These are phyloP conservation scores for Rissa tridactyla DNA, from an alignment of 2,113 vertebrate genomes.

Conservation along the genomic window DNA sequence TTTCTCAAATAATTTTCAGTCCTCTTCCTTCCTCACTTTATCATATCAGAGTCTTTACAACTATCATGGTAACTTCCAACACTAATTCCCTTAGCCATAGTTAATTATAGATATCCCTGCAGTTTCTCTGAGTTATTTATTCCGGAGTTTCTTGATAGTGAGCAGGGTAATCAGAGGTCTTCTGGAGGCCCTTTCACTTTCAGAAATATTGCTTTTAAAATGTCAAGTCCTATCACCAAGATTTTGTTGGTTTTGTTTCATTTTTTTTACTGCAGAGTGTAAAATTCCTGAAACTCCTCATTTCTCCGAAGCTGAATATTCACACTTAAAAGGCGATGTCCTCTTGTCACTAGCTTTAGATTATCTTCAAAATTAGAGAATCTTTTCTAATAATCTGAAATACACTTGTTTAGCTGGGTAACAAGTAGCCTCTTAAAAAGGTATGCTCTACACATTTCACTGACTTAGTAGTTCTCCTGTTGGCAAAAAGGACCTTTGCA, in stretches of 20 bases:
- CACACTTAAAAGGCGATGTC: background rate
- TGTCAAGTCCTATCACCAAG: background rate
- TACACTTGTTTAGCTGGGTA: background rate
- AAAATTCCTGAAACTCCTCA: background rate
- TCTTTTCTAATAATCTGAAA: background rate
- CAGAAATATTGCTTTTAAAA: conserved; percentile 39
- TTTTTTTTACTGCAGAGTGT: background rate
- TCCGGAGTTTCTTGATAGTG: background rate
- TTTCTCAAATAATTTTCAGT: background rate
- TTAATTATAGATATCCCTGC: conserved; percentile 11
- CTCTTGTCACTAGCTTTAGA: background rate
- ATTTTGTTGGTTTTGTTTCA: background rate
- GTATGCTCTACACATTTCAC: background rate
- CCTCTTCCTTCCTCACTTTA: background rate
- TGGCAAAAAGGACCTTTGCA: background rate
- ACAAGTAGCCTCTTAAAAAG: background rate
- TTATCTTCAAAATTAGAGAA: background rate
- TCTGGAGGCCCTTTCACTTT: background rate
- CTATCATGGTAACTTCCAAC: background rate
- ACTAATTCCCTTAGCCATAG: background rate
- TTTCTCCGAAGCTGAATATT: background rate
- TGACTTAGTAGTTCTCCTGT: background rate
- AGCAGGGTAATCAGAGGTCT: background rate
- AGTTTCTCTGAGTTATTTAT: conserved; percentile 3
- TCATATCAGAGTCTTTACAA: background rate